These are phyloP conservation scores for Dipodomys merriami DNA, from an alignment of 2,113 vertebrate genomes.

Conservation along the genomic window DNA sequence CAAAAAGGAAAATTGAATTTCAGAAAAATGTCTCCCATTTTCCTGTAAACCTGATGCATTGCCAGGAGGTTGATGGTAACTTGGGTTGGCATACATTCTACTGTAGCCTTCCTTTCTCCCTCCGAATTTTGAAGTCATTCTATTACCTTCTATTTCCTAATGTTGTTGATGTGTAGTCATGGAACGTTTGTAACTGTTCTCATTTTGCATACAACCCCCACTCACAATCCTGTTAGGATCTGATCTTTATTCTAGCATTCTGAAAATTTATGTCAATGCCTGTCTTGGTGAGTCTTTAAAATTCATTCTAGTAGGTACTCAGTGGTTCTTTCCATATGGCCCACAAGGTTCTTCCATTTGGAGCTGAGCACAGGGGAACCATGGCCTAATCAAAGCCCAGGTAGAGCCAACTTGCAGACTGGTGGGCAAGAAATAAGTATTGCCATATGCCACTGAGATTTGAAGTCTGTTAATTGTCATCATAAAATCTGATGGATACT, in stretches of 20 bases:
- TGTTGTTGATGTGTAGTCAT: no score
- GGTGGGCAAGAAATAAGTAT: background rate
- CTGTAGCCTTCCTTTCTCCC: background rate
- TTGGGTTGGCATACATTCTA: background rate
- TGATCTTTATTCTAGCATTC: background rate
- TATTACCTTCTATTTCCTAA: background rate
- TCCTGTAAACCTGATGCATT: background rate
- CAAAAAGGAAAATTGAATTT: background rate
- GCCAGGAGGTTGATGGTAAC: background rate
- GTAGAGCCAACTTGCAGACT: background rate
- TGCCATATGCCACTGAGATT: conserved; percentile 14
- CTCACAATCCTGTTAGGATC: background rate
- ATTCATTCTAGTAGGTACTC: background rate
- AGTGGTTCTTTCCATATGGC: background rate
- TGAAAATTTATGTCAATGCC: background rate
- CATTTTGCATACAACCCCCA: background rate
- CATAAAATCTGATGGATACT: background rate
- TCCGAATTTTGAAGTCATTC: background rate
- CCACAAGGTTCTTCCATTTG: background rate
- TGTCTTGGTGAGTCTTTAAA: background rate
- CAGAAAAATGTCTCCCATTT: background rate
- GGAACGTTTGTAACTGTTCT: background rate
- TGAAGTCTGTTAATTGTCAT: conserved; percentile 18
- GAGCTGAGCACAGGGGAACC: background rate
- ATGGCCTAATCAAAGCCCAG: background rate